Conservation (phyloP, 1,140 invertebrate species). For the Polypedilum vanderplanki region DNA sequence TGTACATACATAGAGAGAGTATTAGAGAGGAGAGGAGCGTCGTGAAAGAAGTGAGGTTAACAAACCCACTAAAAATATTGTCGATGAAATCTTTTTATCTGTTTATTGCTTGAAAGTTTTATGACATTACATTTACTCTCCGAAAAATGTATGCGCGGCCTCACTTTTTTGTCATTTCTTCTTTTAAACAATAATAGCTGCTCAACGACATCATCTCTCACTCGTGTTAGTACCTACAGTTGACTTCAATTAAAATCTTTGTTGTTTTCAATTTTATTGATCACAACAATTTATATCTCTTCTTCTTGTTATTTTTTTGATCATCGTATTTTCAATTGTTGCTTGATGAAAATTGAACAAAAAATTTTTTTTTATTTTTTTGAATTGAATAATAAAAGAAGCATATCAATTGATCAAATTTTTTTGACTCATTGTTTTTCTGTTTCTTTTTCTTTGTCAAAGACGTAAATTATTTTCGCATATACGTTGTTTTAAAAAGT, state of each 20-base stretch:
- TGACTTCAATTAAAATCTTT: constrained; percentile 8
- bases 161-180: constrained; percentile 6
- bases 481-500: too few relatives aligned
- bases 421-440: too few relatives aligned
- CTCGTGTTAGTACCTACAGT: background rate
- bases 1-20: background rate
- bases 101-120: constrained; percentile 19
- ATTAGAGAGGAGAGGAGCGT: background rate
- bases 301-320: too few relatives aligned
- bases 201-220: background rate
- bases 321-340: too few relatives aligned
- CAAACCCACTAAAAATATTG: constrained; percentile 28
- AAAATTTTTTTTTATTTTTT: too few relatives aligned
- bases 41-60: constrained; percentile 15
- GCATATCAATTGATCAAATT: too few relatives aligned
- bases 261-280: background rate
- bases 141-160: background rate
- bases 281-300: too few relatives aligned
- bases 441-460: too few relatives aligned
- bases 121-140: constrained; percentile 18
- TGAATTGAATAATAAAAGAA: too few relatives aligned
- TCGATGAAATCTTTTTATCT: constrained; percentile 24
- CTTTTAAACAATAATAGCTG: constrained; percentile 5
- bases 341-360: too few relatives aligned
- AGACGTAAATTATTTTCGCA: too few relatives aligned